Percentiles rank a stretch among this genome's conserved stretches.
phyloP scores from a whole-genome alignment of 2,888 invertebrate genomes.

The Synanthedon myopaeformis region DNA sequence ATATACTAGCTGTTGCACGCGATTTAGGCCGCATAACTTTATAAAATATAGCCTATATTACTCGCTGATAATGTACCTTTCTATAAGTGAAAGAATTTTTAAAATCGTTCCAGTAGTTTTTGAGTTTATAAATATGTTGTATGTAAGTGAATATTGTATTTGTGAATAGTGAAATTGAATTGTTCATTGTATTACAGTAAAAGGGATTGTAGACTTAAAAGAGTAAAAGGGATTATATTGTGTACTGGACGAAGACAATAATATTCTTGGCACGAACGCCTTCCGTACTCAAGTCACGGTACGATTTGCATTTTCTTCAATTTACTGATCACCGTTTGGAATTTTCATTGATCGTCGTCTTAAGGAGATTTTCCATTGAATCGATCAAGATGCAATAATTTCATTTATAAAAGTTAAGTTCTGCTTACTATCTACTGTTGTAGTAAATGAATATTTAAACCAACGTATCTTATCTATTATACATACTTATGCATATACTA shows the following conservation, averaged over 20 bases:
- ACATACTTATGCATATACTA: too few relatives aligned
- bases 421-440: too few relatives aligned
- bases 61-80: too few relatives aligned
- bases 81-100: too few relatives aligned
- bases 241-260: neutral
- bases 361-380: slow-evolving; percentile 2
- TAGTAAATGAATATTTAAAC: too few relatives aligned
- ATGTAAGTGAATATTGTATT: neutral
- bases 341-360: slow-evolving; percentile 47
- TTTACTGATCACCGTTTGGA: slow-evolving; percentile 44
- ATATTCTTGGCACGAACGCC: slow-evolving; percentile 39
- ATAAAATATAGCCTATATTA: too few relatives aligned
- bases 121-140: too few relatives aligned
- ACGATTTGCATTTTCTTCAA: slow-evolving; percentile 63
- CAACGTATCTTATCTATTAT: too few relatives aligned
- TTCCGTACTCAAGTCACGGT: slow-evolving; percentile 42
- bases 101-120: too few relatives aligned
- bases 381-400: neutral
- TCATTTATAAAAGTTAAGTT: too few relatives aligned
- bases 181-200: slow-evolving; percentile 1
- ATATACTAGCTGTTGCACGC: too few relatives aligned
- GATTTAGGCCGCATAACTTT: too few relatives aligned
- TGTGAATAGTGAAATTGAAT: neutral
- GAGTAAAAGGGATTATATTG: neutral
- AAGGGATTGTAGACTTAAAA: slow-evolving; percentile 1